Base-by-base conservation (phyloP, 2,113 vertebrate species). In the Hippocampus guttulatus region DNA sequence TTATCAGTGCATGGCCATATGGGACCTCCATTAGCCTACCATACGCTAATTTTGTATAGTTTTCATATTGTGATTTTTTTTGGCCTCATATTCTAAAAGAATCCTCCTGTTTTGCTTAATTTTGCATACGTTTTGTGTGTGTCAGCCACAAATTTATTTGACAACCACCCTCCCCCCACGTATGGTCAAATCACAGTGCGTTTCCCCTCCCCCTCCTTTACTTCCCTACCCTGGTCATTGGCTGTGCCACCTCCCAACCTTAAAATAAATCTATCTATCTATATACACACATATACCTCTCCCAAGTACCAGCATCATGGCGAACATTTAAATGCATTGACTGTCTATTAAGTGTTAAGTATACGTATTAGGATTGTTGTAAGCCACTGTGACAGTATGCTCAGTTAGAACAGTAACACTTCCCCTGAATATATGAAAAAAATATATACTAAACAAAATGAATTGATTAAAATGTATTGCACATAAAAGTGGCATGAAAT, bases 211-310 rank as follows among this genome's bases (percentile, higher is more conserved):
- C 38, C 52, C 25, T 20, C 0, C 41, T 54, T 57, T 74, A 57
- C 69, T 41, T 55, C 70, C 27, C 68, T 65, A 21, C 61, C 67
- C 55, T 65, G 73, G 64, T 67, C 78, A 69, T 51, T 71, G 30
- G 18, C 67, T 55, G 45, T 51, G 41, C 23, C 18, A 70, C 47
- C 69, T 66, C 30, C 69, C 8, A n/a, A 6, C 54, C 30, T 15
- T 21, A 30, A 55, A 15, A 68, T 41, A 12, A 64, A 64, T 43
- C 33, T 38, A 33, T 30, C 30, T 33, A 20, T 21, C 9, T 3
- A 21, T 5, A 40, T 21, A n/a, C 6, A 64, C 9, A 65, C 15
- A 49, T 3, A 43, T 64, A 14, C 5, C 16, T 40, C 33, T 63
- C 14, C 12, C 25, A 55, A 55, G 2, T 55, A 55, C 21, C n/a